Evolutionary conservation across 2,113 vertebrate genomes (phyloP).

Genomic region (Sorex fumeus): DNA sequence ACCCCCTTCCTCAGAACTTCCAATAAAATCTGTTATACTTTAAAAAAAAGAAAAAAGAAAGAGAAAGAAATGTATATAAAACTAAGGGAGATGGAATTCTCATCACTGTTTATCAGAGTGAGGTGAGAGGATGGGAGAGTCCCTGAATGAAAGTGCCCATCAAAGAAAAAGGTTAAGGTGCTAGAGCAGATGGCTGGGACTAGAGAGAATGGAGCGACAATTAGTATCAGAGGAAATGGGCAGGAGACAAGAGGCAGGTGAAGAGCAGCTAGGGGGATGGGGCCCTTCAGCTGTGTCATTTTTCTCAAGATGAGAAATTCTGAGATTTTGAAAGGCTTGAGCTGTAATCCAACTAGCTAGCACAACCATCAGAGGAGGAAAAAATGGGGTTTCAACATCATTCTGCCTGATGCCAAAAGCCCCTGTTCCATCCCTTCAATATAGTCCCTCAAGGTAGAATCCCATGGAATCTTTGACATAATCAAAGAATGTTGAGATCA

Average conservation of each 20-base stretch:
- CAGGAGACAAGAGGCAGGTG: not conserved
- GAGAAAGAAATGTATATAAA: no score
- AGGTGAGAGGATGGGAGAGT: not conserved
- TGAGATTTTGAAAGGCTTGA: not conserved
- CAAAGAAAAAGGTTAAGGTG: slow-evolving; percentile 28
- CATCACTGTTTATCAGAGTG: not conserved
- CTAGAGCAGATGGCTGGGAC: not conserved
- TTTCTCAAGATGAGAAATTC: not conserved
- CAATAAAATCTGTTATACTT: not conserved
- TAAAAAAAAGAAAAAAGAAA: not conserved
- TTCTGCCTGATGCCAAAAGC: not conserved
- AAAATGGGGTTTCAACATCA: not conserved
- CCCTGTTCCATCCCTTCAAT: not conserved
- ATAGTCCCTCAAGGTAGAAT: not conserved
- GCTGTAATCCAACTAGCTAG: not conserved
- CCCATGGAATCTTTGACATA: not conserved
- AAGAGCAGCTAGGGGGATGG: not conserved
- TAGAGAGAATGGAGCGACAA: slow-evolving; percentile 27
- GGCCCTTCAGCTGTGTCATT: not conserved
- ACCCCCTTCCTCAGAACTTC: no score
- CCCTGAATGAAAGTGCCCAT: not conserved
- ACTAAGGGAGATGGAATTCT: not conserved
- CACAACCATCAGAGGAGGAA: not conserved
- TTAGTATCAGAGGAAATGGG: not conserved
- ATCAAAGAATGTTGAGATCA: slow-evolving; percentile 2